phyloP scores from a whole-genome alignment of 2,797 vertebrate species.

The Poecilia gillii region DNA sequence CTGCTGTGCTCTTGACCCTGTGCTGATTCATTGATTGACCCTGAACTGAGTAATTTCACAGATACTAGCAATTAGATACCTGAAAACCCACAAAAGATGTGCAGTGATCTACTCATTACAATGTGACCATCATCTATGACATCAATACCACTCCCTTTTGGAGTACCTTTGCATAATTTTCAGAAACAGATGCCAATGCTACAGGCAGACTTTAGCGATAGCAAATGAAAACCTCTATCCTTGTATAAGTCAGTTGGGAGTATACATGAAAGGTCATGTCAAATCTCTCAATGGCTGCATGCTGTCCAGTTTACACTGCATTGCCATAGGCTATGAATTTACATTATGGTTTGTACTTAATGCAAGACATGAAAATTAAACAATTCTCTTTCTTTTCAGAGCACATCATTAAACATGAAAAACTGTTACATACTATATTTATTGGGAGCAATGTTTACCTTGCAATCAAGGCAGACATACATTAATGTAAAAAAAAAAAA shows the following conservation, averaged over 20 bases:
- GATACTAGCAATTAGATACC: background rate
- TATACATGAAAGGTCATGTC: background rate
- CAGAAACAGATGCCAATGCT: background rate
- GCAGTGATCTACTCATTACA: background rate
- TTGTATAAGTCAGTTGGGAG: background rate
- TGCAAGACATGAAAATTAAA: background rate
- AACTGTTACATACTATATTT: background rate
- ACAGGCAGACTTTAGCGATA: background rate
- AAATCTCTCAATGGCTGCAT: conserved; percentile 1
- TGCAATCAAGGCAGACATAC: background rate
- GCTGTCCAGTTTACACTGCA: background rate
- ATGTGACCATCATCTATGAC: background rate
- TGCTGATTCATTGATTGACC: background rate
- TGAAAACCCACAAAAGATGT: background rate
- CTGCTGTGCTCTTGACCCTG: background rate
- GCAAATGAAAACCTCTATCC: background rate
- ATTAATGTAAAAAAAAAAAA: background rate
- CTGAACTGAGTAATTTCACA: background rate
- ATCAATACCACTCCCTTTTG: background rate
- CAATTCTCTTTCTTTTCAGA: background rate
- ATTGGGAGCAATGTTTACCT: background rate
- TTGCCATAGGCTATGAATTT: background rate
- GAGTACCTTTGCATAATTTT: background rate
- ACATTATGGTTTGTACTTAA: background rate
- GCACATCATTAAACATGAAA: background rate